A percentile compares a stretch with the other conserved stretches of the same genome.
These are phyloP conservation scores for Drosophila quinaria DNA, from an alignment of 2,888 invertebrate species.

Conservation along the genomic window DNA sequence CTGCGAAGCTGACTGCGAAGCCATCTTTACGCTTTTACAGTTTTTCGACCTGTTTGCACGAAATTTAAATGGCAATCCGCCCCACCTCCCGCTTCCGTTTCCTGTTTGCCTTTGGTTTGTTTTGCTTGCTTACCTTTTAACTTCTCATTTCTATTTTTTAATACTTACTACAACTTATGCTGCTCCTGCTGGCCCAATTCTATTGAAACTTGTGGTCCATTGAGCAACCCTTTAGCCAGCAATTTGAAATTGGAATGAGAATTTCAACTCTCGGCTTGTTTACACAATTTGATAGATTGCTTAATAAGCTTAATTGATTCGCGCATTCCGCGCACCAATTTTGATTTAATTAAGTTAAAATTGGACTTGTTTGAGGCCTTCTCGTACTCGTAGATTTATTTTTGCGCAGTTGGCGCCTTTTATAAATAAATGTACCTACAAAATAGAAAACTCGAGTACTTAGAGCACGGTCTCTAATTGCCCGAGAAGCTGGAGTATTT, in stretches of 20 bases:
- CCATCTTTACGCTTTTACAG: constrained; percentile 80
- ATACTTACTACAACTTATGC: constrained; percentile 13
- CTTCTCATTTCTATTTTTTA: constrained; percentile 29
- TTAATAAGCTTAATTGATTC: constrained; percentile 83
- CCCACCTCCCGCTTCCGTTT: constrained; percentile 38
- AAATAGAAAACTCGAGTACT: constrained; percentile 22
- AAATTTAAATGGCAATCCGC: constrained; percentile 75
- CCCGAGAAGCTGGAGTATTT: constrained; percentile 23
- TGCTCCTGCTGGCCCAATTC: constrained; percentile 28
- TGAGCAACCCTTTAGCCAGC: constrained; percentile 56
- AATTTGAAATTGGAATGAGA: not conserved
- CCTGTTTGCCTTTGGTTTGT: constrained; percentile 69
- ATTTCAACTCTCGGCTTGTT: constrained; percentile 44
- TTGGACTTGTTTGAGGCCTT: constrained; percentile 47
- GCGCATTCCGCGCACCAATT: constrained; percentile 68
- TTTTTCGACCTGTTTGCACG: constrained; percentile 81
- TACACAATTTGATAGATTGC: constrained; percentile 81
- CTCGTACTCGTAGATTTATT: constrained; percentile 28
- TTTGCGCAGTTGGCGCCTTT: constrained; percentile 39
- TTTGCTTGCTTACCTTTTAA: constrained; percentile 76
- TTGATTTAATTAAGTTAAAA: constrained; percentile 80
- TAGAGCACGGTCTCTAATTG: constrained; percentile 31
- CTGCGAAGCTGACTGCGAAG: constrained; percentile 53
- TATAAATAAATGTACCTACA: constrained; percentile 14
- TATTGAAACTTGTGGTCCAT: constrained; percentile 62